phyloP scores from a whole-genome alignment of 2,797 vertebrate species.

The Naso thynnoides region DNA sequence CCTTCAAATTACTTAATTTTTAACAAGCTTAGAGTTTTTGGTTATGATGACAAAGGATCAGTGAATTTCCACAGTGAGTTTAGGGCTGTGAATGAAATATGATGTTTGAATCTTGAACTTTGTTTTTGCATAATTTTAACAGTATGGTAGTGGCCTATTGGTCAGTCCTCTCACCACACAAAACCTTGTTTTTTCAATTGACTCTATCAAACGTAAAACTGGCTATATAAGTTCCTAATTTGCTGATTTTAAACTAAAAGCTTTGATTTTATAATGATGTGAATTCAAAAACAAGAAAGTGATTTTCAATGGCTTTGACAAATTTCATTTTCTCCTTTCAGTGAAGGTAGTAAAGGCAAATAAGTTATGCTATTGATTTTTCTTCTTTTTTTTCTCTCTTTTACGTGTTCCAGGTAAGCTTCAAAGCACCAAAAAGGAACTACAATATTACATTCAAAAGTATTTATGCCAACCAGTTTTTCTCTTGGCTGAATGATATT shows the following conservation, averaged over 20 bases:
- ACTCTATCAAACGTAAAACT: conserved; percentile 38
- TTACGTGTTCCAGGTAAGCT: conserved; percentile 63
- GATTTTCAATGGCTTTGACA: conserved; percentile 68
- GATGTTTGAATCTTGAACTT: conserved; percentile 30
- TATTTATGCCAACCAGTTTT: conserved; percentile 68
- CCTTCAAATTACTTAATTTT: not conserved
- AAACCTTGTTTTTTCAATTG: conserved; percentile 28
- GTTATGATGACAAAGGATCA: conserved; percentile 17
- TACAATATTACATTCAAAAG: conserved; percentile 82
- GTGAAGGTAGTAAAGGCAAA: conserved; percentile 74
- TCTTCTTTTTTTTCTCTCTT: conserved; percentile 42
- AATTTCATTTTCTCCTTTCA: conserved; percentile 52
- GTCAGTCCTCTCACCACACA: conserved; percentile 42
- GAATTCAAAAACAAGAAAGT: conserved; percentile 55
- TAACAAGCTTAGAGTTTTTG: too few species aligned
- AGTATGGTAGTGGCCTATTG: conserved; percentile 7
- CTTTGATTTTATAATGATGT: conserved; percentile 18
- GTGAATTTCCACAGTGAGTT: conserved; percentile 13
- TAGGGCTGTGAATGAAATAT: conserved; percentile 20
- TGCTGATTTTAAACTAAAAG: conserved; percentile 47
- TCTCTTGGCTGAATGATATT: conserved; percentile 69
- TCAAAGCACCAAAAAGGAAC: conserved; percentile 77
- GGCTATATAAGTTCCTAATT: conserved; percentile 27
- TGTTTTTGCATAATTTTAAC: conserved; percentile 65
- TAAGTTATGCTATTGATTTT: conserved; percentile 60